These are phyloP conservation scores for Microctonus hyperodae DNA, from an alignment of 2,888 invertebrate species.

Conservation along the genomic window DNA sequence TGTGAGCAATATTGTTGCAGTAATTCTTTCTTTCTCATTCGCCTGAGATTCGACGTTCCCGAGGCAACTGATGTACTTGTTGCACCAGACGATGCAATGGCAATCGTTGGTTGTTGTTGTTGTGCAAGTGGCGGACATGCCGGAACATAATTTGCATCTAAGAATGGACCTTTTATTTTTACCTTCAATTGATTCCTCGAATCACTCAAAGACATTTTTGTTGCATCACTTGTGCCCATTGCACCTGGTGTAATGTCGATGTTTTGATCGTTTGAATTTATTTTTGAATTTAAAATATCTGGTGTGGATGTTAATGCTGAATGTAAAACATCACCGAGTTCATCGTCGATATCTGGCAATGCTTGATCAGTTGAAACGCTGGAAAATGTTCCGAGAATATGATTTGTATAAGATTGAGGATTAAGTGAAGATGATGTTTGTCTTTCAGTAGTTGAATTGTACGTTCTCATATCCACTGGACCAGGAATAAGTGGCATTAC, in stretches of 20 bases:
- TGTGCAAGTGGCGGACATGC: constrained; percentile 69
- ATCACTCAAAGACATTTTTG: constrained; percentile 79
- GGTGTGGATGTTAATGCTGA: constrained; percentile 69
- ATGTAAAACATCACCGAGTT: constrained; percentile 79
- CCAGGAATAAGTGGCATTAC: constrained; percentile 82
- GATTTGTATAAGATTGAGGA: constrained; percentile 70
- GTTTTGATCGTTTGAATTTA: constrained; percentile 42
- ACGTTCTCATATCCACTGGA: constrained; percentile 90
- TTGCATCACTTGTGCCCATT: constrained; percentile 63
- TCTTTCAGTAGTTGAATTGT: constrained; percentile 71
- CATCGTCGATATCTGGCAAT: constrained; percentile 79
- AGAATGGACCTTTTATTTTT: constrained; percentile 88
- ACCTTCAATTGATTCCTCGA: constrained; percentile 87
- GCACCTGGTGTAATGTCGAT: constrained; percentile 53
- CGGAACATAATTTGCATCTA: constrained; percentile 74
- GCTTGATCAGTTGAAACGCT: constrained; percentile 76
- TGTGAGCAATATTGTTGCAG: constrained; percentile 81
- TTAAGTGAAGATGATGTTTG: constrained; percentile 67
- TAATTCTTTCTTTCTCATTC: constrained; percentile 91
- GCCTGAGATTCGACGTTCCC: constrained; percentile 78
- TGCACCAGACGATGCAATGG: constrained; percentile 59
- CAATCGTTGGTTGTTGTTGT: constrained; percentile 61
- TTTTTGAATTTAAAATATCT: constrained; percentile 46
- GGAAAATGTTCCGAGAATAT: constrained; percentile 73
- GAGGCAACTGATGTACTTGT: constrained; percentile 65